Conservation (phyloP, 2,113 vertebrate species). For the Alethe castanea region DNA sequence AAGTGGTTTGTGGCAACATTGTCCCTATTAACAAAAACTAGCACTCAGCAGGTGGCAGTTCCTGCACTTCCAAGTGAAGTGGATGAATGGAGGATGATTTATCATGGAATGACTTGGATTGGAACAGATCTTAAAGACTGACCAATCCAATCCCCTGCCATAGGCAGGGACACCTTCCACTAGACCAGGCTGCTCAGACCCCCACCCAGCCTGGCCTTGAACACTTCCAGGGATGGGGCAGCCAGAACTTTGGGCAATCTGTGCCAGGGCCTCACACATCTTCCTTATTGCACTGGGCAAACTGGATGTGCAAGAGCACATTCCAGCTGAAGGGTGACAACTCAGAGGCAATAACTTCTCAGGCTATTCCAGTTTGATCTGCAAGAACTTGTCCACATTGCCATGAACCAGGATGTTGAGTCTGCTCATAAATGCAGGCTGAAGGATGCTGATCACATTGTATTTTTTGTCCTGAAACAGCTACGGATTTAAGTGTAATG, state of each 20-base stretch:
- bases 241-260: not conserved
- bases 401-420: not conserved
- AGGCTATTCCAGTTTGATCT: not conserved
- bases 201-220: not conserved
- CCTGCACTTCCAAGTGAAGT: accelerated
- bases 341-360: not conserved
- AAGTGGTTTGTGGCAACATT: not conserved
- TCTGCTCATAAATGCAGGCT: not conserved
- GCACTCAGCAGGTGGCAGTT: not conserved
- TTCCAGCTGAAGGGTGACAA: not conserved
- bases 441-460: not conserved
- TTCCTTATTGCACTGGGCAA: not conserved
- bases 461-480: not conserved
- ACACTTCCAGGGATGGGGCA: not conserved
- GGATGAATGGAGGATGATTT: not conserved
- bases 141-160: not conserved
- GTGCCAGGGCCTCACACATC: accelerated
- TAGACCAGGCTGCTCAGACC: accelerated
- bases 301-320: not conserved
- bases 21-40: not conserved
- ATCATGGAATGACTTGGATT: not conserved
- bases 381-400: not conserved
- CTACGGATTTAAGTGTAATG: not conserved
- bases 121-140: not conserved
- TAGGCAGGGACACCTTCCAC: not conserved